Base-by-base conservation (phyloP, 23 tunicate genomes). In the Trididemnum clinides region DNA sequence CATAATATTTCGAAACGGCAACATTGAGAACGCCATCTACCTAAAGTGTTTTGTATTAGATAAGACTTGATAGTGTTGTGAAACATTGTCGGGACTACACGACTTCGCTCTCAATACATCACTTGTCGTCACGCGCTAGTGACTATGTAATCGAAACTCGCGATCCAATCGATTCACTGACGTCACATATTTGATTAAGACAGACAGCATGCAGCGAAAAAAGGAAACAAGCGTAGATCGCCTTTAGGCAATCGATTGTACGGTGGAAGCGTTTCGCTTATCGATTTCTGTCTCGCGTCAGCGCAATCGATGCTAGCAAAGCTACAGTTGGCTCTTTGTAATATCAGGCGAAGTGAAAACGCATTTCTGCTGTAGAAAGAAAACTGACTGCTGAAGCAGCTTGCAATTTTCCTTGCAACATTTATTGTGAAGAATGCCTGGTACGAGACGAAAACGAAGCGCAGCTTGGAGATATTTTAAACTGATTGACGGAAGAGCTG, bases 381-480 rank as follows among this genome's bases (percentile, higher is more conserved):
- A n/a, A n/a, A n/a, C n/a, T n/a, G n/a, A n/a, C n/a, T n/a, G n/a
- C n/a, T n/a, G n/a, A n/a, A n/a, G n/a, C n/a, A n/a, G n/a, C n/a
- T n/a, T n/a, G n/a, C n/a, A n/a, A 59, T 15, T 19, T 28, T 10
- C 15, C 15, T 44, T 44, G 10, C 54, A 15, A 15, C 12, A 44
- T 7, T 7, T 44, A 7, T 7, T 10, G 54, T 7, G 12, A 62
- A 62, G 23, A 62, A 78, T 78, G 83, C 83, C 83, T 51, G 66
- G 44, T 10, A 78, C 83, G 2, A 25, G 83, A 22, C 22, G 83
- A 28, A 78, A 78, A 36, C 34, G 83, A 27, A 78, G 83, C 28
- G 83, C 83, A 3, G 83, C 83, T 7, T 78, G 83, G 83, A 78
- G 28, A 51, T 78, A 78, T 51, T 78, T 78, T 37, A 78, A 78